Base-by-base conservation (phyloP, 2,797 vertebrate genomes). In the Rhincodon typus region DNA sequence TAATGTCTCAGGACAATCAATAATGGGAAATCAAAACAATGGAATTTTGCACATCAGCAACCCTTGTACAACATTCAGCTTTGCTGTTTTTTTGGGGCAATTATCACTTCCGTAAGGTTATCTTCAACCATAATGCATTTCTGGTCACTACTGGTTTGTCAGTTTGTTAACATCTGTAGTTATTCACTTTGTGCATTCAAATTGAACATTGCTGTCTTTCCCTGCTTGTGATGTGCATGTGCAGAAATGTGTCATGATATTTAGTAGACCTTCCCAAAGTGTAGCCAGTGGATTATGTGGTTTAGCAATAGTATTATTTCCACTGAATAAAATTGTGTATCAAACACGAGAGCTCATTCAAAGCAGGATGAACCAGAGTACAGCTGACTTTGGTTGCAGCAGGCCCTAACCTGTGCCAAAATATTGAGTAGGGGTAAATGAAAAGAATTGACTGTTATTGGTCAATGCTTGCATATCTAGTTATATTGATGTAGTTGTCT, bases 381-480 rank as follows among this genome's bases (percentile, higher is more conserved):
- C 69, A 72, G 70, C 94, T 74, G 46, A 74, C 17, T 95, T 77
- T 69, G 77, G 46, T 95, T 95, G 50, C 25, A 93, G 5, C 70
- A 74, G 94, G 2, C 27, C 21, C 66, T 8, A 42, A 21, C 1
- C 21, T 21, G 57, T 93, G 66, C 62, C 21, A 42, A 67, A 67
- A 42, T 93, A 69, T 93, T 69, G 90, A 42, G 42, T 69, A 93
- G 2, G n/a, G 66, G 62, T 93, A 42, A 69, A 67, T 69, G n/a
- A 93, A 93, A 93, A 93, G 21, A 38, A 91, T 91, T 91, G 88
- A 4, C 66, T n/a, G n/a, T 66, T 34, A 62, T 91, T 91, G 57
- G n/a, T 69, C 62, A 57, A 62, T 90, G 87, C 62, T 90, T 4
- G 10, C 66, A n/a, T 93, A 93, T 62, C 62, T 67, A 38, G 62